phyloP scores from a whole-genome alignment of 2,797 vertebrate species.

The Thamnophis elegans region DNA sequence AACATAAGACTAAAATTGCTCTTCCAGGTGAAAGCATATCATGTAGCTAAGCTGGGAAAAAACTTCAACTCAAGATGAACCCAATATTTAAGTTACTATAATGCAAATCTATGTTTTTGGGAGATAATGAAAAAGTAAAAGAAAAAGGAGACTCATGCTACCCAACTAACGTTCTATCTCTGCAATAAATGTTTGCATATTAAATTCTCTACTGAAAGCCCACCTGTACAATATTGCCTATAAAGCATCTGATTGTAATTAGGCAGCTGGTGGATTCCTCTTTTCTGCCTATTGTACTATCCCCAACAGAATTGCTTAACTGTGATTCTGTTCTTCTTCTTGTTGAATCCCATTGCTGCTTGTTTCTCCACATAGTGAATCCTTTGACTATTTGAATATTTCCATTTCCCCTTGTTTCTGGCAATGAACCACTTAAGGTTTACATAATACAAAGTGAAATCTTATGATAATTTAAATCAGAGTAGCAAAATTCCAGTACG shows the following conservation, averaged over 20 bases:
- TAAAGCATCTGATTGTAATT: conserved; percentile 22
- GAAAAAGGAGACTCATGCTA: neutral
- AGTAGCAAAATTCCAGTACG: neutral
- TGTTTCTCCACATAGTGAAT: neutral
- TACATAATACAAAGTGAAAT: neutral
- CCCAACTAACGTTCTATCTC: neutral
- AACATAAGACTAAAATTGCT: neutral
- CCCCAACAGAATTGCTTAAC: conserved; percentile 7
- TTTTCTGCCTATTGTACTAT: neutral
- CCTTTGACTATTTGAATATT: neutral
- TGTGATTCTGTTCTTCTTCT: neutral
- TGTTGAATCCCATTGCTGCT: neutral
- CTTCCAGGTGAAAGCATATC: neutral
- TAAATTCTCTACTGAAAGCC: conserved; percentile 27
- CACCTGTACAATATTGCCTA: conserved; percentile 22
- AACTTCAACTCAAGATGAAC: neutral
- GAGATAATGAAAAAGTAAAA: neutral
- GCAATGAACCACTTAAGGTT: neutral
- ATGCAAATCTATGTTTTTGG: neutral
- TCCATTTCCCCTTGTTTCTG: neutral
- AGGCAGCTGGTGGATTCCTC: neutral
- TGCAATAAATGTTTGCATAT: conserved; percentile 15
- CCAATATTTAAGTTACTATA: neutral
- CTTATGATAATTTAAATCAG: neutral
- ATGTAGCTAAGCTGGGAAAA: neutral